phyloP scores from a whole-genome alignment of 2,888 invertebrate genomes.

The Drosophila paramelanica region DNA sequence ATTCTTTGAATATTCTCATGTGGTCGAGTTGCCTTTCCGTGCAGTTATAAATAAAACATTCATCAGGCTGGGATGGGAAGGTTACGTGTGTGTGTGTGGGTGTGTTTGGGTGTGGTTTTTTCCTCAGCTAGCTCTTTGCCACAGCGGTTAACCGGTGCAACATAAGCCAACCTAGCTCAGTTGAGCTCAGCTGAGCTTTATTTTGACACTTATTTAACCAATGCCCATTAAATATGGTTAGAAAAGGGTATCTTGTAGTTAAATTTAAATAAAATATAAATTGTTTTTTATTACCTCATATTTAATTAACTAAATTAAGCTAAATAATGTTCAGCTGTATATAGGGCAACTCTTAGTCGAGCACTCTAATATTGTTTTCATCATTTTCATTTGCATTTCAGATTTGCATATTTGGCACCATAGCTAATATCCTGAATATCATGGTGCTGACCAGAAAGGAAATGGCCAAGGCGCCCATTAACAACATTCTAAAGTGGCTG shows the following conservation, averaged over 20 bases:
- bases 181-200: conserved; percentile 4
- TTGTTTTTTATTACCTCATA: too few species aligned
- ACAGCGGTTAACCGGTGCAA: neutral
- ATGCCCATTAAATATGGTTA: too few species aligned
- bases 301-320: too few species aligned
- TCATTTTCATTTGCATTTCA: conserved; percentile 57
- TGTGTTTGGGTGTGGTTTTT: neutral
- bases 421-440: conserved; percentile 94
- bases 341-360: too few species aligned
- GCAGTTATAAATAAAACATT: conserved; percentile 44
- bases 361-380: neutral
- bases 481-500: conserved; percentile 92
- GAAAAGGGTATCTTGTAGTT: neutral
- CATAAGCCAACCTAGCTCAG: neutral
- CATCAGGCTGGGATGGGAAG: conserved; percentile 12
- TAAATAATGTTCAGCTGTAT: too few species aligned
- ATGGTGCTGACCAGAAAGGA: conserved; percentile 93
- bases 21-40: conserved; percentile 8
- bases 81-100: neutral
- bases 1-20: conserved; percentile 14
- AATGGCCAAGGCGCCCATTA: conserved; percentile 93
- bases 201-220: conserved; percentile 4
- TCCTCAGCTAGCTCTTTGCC: conserved; percentile 6
- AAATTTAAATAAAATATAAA: too few species aligned
- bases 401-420: conserved; percentile 94